Evolutionary conservation across 2,888 invertebrate genomes (phyloP), one percentile per base, ranked within the genome.

Genomic region (Nomada flava): DNA sequence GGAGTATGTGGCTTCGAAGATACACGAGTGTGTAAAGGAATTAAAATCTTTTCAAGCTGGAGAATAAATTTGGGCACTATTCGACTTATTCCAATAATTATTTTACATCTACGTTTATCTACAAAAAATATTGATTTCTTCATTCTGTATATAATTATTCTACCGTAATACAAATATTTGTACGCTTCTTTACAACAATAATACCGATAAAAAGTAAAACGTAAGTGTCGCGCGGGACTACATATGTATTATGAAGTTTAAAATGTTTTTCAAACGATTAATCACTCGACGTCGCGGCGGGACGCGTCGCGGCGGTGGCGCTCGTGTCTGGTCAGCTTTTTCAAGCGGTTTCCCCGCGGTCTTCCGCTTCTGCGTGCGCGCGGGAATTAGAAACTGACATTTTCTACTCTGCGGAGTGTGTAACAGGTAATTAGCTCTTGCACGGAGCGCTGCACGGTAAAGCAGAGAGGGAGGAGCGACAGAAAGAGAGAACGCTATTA

Each of bases 391-490:
- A 86, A 84, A 86, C 83, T 83, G 85, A 86, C 84, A 89, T 91
- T 91, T 90, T 91, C 90, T 91, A 90, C 91, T 91, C 88, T 86
- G 82, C 87, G 84, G 85, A 90, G 91, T 91, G 90, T 90, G 89
- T 89, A 91, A 90, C 88, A 88, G 89, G 85, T 90, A 90, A 91
- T 91, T 91, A 90, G 86, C 87, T 88, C 79, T 89, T 86, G 87
- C 83, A 68, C 85, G 77, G 78, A 83, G 84, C 85, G 70, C 74
- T 79, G 70, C 50, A 36, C 70, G 74, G 80, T 70, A 64, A 44
- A n/a, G 36, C 75, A 72, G 42, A 55, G n/a, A 47, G 4, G 44
- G 29, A 26, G 68, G 62, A 62, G 60, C 23, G 62, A 70, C 57
- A 62, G 74, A 72, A 63, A 59, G 76, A 79, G 79, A 84, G 85